Percentiles rank a stretch among this genome's conserved stretches.
phyloP scores from a whole-genome alignment of 2,113 vertebrate species.

The Paraplagusia blochii region DNA sequence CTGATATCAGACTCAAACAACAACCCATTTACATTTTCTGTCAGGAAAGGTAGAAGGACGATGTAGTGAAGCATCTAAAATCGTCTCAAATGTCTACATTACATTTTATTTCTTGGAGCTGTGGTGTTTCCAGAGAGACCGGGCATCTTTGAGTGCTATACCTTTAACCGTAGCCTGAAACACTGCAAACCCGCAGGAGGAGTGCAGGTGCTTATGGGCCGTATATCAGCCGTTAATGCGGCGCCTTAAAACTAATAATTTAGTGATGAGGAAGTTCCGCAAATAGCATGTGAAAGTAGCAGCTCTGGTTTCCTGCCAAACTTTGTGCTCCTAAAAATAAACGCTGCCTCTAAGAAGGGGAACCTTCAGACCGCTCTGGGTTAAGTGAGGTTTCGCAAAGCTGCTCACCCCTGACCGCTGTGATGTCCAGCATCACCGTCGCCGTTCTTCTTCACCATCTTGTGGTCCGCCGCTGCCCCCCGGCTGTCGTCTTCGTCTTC shows the following conservation, averaged over 20 bases:
- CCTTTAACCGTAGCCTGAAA: not conserved
- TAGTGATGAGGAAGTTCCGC: slow-evolving; percentile 15
- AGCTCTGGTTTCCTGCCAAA: slow-evolving; percentile 16
- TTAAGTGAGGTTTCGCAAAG: not conserved
- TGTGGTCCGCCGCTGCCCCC: slow-evolving; percentile 26
- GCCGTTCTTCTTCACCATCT: slow-evolving; percentile 10
- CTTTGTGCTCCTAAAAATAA: slow-evolving; percentile 11
- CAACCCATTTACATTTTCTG: too few relatives aligned
- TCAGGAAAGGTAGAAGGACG: too few relatives aligned
- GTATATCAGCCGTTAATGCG: not conserved
- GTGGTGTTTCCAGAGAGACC: too few relatives aligned
- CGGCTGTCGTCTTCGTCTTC: slow-evolving; percentile 74
- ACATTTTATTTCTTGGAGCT: too few relatives aligned
- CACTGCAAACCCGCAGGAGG: not conserved
- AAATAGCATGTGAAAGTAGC: slow-evolving; percentile 15
- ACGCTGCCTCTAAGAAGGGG: slow-evolving; percentile 15
- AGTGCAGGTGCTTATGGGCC: not conserved
- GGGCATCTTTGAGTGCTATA: too few relatives aligned
- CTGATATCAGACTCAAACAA: too few relatives aligned
- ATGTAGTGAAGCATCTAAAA: too few relatives aligned
- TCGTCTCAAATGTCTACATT: too few relatives aligned
- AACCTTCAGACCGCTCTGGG: slow-evolving; percentile 7
- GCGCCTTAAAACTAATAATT: slow-evolving; percentile 2
- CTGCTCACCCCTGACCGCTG: slow-evolving; percentile 58
- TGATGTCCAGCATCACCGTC: slow-evolving; percentile 65